Evolutionary conservation across 2,113 vertebrate genomes (phyloP).

Genomic region (Sapayoa aenigma): DNA sequence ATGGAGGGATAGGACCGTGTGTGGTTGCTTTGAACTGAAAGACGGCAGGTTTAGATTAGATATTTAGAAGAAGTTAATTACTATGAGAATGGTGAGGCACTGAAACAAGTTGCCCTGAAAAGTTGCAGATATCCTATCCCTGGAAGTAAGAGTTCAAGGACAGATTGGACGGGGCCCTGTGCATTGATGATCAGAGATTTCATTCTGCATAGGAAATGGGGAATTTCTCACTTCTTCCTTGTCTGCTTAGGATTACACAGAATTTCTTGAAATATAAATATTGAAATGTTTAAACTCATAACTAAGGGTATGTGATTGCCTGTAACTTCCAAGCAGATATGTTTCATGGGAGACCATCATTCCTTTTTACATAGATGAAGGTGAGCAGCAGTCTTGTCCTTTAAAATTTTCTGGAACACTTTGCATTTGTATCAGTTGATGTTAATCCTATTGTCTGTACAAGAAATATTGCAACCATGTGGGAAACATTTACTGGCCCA

Average conservation of each 20-base stretch:
- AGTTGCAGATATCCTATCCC: neutral
- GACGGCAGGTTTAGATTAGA: neutral
- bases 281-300: neutral
- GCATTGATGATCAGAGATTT: neutral
- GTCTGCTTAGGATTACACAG: neutral
- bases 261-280: neutral
- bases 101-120: neutral
- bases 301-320: neutral
- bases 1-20: neutral
- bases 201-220: neutral
- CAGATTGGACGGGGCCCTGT: neutral
- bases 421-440: neutral
- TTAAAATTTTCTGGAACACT: neutral
- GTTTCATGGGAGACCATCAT: neutral
- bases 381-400: neutral
- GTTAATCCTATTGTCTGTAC: slow-evolving; percentile 1
- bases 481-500: neutral
- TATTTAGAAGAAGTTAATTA: neutral
- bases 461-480: neutral
- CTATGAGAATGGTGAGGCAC: neutral
- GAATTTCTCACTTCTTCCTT: neutral
- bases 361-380: neutral
- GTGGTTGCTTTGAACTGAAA: neutral
- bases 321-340: neutral
- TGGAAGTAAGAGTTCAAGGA: neutral